Conservation (phyloP, 1,140 invertebrate species). For the Riptortus pedestris region DNA sequence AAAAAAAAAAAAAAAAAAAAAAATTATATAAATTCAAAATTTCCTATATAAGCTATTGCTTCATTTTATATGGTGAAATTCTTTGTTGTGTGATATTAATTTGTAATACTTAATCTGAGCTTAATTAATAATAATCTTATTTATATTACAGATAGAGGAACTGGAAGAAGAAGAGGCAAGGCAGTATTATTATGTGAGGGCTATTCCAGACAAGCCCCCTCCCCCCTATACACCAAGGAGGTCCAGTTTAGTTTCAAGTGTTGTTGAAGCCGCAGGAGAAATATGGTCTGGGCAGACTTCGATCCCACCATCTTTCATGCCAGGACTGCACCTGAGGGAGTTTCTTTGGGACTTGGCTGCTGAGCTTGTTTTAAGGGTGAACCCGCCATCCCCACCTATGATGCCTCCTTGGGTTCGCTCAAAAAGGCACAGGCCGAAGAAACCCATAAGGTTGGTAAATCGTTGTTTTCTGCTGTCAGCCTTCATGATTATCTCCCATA, state of each 20-base stretch:
- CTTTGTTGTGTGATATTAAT: too few relatives aligned
- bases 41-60: too few relatives aligned
- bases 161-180: slow-evolving; percentile 46
- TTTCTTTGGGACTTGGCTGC: slow-evolving; percentile 7
- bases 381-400: background rate
- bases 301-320: background rate
- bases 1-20: too few relatives aligned
- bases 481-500: too few relatives aligned
- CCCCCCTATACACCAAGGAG: slow-evolving; percentile 55
- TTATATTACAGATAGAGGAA: slow-evolving; percentile 43
- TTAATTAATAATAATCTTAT: background rate
- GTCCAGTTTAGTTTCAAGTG: background rate
- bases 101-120: too few relatives aligned
- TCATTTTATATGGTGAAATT: too few relatives aligned
- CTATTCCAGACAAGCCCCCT: slow-evolving; percentile 61
- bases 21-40: too few relatives aligned
- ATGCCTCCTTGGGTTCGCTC: background rate
- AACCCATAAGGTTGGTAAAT: background rate
- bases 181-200: slow-evolving; percentile 45
- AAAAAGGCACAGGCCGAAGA: background rate
- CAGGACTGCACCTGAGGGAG: background rate
- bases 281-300: background rate
- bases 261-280: slow-evolving; percentile 1
- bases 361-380: background rate
- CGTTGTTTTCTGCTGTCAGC: too few relatives aligned